Conservation (phyloP, 2,888 invertebrate genomes). For the Koerneria pararmatus region DNA sequence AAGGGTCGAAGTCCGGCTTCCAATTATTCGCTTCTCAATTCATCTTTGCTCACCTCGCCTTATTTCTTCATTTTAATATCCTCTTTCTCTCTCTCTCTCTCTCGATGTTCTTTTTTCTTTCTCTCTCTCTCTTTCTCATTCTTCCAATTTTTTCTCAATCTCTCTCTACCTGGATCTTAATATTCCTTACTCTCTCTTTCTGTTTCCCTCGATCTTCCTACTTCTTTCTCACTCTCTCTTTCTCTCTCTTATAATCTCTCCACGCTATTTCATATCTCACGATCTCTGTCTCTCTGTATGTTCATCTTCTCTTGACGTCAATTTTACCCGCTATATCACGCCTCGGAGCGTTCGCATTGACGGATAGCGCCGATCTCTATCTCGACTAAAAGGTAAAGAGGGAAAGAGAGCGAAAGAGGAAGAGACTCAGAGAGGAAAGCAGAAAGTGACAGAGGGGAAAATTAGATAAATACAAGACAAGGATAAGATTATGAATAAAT, state of each 20-base stretch:
- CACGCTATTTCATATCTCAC: too few relatives aligned
- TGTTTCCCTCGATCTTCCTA: slow-evolving; percentile 6
- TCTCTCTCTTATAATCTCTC: slow-evolving; percentile 20
- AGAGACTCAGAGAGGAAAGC: background rate
- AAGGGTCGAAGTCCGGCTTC: too few relatives aligned
- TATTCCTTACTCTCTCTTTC: slow-evolving; percentile 1
- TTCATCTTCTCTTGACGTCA: slow-evolving; percentile 12
- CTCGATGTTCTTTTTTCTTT: background rate
- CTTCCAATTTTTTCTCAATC: slow-evolving; percentile 9
- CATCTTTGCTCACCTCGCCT: too few relatives aligned
- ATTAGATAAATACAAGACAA: slow-evolving; percentile 3
- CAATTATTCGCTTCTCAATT: too few relatives aligned
- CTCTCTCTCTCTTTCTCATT: background rate
- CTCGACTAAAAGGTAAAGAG: background rate
- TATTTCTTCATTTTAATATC: background rate
- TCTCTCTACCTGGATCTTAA: slow-evolving; percentile 10
- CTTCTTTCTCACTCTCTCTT: slow-evolving; percentile 1
- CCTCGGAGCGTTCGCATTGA: background rate
- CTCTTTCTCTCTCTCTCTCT: slow-evolving; percentile 4
- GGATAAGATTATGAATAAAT: too few relatives aligned
- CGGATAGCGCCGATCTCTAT: background rate
- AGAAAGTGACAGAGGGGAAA: background rate
- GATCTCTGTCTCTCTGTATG: slow-evolving; percentile 1
- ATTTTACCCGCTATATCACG: background rate
- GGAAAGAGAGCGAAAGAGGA: background rate